Evolutionary conservation across 2,113 vertebrate genomes (phyloP).

Genomic region (Upupa epops): DNA sequence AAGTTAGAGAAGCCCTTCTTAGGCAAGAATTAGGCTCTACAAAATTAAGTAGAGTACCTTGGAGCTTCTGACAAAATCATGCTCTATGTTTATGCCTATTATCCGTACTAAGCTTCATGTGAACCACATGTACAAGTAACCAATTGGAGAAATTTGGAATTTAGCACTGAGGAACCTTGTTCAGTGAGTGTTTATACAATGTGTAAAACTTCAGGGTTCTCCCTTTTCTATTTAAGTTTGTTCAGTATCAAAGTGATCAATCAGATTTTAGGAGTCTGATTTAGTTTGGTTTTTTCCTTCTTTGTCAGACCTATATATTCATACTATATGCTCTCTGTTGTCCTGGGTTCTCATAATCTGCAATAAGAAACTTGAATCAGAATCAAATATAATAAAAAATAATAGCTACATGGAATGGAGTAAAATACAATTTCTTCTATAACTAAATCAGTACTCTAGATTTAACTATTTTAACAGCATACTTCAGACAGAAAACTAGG

Average conservation of each 20-base stretch:
- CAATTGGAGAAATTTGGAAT: neutral
- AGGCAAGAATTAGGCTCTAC: neutral
- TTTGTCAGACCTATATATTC: neutral
- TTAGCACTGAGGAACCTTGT: neutral
- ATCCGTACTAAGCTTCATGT: neutral
- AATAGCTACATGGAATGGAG: neutral
- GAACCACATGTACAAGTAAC: neutral
- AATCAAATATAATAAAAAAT: neutral
- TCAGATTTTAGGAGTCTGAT: fast-evolving
- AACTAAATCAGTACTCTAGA: neutral
- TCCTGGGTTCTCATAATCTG: neutral
- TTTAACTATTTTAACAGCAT: neutral
- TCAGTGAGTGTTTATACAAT: neutral
- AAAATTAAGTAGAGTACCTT: neutral
- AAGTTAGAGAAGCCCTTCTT: neutral
- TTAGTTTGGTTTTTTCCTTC: neutral
- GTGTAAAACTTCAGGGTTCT: neutral
- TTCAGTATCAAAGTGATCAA: neutral
- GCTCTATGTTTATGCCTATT: neutral
- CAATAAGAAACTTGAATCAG: neutral
- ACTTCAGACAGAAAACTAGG: neutral
- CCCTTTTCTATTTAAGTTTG: neutral
- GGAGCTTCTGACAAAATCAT: neutral
- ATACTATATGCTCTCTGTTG: neutral
- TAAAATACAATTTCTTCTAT: neutral